Evolutionary conservation across 2,888 invertebrate species (phyloP).

Genomic region (Aleiodes leptofemur): DNA sequence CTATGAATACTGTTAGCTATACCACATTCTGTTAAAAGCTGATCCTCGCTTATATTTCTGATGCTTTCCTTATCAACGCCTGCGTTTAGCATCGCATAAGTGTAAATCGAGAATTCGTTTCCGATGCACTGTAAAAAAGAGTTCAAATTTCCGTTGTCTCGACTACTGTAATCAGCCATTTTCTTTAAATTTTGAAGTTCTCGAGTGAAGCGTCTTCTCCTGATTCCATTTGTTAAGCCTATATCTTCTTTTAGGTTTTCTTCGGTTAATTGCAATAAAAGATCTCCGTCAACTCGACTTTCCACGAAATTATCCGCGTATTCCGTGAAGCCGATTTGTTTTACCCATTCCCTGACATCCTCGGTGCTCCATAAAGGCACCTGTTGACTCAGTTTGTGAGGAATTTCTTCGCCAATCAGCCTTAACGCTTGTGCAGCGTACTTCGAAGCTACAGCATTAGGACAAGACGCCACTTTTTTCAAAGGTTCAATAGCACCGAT

Average conservation of each 20-base stretch:
- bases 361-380: slow-evolving; percentile 98
- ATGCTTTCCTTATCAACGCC: slow-evolving; percentile 95
- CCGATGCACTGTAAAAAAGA: slow-evolving; percentile 89
- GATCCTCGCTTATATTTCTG: slow-evolving; percentile 92
- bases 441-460: slow-evolving; percentile 97
- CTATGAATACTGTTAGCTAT: slow-evolving; percentile 97
- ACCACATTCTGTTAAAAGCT: slow-evolving; percentile 91
- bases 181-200: slow-evolving; percentile 95
- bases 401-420: slow-evolving; percentile 96
- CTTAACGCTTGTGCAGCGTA: slow-evolving; percentile 95
- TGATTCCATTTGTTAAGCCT: slow-evolving; percentile 94
- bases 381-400: slow-evolving; percentile 98
- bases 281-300: slow-evolving; percentile 97
- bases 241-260: slow-evolving; percentile 95
- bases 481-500: slow-evolving; percentile 97
- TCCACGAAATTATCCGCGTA: slow-evolving; percentile 90
- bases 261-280: slow-evolving; percentile 93
- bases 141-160: slow-evolving; percentile 93
- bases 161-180: slow-evolving; percentile 97
- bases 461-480: slow-evolving; percentile 97
- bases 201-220: slow-evolving; percentile 93
- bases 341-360: slow-evolving; percentile 98
- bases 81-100: slow-evolving; percentile 96
- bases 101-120: slow-evolving; percentile 95
- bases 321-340: slow-evolving; percentile 95